Percentiles rank a stretch among this genome's conserved stretches.
Conservation (phyloP, 2,888 invertebrate genomes). For the Bhutanitis thaidina region DNA sequence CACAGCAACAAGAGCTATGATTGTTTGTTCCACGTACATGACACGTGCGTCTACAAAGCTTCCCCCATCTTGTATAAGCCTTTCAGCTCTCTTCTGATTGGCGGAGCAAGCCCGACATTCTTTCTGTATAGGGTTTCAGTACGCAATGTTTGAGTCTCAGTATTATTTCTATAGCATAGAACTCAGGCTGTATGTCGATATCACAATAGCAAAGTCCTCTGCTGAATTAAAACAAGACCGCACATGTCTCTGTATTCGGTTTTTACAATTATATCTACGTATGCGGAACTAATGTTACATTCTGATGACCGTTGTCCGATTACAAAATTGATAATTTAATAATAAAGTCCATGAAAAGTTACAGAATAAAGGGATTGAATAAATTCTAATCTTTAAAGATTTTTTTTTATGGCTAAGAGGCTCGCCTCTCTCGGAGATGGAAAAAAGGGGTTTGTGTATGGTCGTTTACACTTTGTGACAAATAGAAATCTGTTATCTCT, state of each 20-base stretch:
- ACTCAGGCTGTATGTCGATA: conserved; percentile 9
- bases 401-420: too few species aligned
- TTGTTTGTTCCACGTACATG: conserved; percentile 36
- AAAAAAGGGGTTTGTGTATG: too few species aligned
- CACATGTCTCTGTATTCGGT: not conserved
- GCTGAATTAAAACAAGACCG: not conserved
- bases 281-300: too few species aligned
- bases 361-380: too few species aligned
- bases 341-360: too few species aligned
- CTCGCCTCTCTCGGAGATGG: too few species aligned
- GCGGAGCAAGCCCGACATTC: conserved; percentile 40
- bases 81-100: conserved; percentile 44
- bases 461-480: too few species aligned
- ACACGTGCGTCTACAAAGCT: conserved; percentile 36
- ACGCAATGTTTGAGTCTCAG: conserved; percentile 38
- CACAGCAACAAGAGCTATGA: conserved; percentile 19
- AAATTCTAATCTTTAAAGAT: too few species aligned
- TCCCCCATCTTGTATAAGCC: conserved; percentile 41
- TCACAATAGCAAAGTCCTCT: conserved; percentile 4
- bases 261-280: too few species aligned
- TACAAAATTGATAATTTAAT: too few species aligned
- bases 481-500: too few species aligned
- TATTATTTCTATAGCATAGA: conserved; percentile 26
- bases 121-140: conserved; percentile 50
- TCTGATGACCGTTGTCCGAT: too few species aligned